Conservation (phyloP, 2,113 vertebrate genomes). For the Scartelaos histophorus region DNA sequence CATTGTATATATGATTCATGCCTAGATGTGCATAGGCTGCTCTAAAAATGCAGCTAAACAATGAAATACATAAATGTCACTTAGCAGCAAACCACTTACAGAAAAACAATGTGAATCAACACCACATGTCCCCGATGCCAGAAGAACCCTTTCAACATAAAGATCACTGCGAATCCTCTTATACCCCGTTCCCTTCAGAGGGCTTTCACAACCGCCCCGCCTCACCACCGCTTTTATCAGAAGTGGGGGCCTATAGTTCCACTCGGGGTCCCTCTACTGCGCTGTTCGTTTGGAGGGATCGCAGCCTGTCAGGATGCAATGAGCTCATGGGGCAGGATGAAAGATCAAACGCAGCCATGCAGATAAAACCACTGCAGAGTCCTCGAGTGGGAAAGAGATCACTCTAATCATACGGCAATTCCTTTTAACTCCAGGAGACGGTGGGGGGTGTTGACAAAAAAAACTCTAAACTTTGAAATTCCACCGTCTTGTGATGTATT, state of each 20-base stretch:
- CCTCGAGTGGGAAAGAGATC: constrained; percentile 32
- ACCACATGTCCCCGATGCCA: background rate
- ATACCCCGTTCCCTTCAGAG: constrained; percentile 9
- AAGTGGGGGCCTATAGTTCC: constrained; percentile 29
- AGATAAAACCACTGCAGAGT: constrained; percentile 48
- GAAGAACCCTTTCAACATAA: constrained; percentile 12
- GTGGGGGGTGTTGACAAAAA: constrained; percentile 3
- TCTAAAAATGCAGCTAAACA: background rate
- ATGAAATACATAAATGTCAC: background rate
- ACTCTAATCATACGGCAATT: constrained; percentile 38
- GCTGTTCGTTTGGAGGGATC: constrained; percentile 42
- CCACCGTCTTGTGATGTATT: constrained; percentile 22
- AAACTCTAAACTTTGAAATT: constrained; percentile 25
- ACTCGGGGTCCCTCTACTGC: constrained; percentile 32
- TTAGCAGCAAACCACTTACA: background rate
- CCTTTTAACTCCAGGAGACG: constrained; percentile 26
- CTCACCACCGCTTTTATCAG: constrained; percentile 24
- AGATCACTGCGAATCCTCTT: constrained; percentile 31
- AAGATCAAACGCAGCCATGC: constrained; percentile 57
- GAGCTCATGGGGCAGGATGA: constrained; percentile 53
- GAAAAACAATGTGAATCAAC: background rate
- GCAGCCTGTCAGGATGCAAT: constrained; percentile 37
- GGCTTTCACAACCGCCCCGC: constrained; percentile 12
- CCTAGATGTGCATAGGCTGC: background rate
- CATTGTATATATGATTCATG: background rate